These are phyloP conservation scores for Echiichthys vipera DNA, from an alignment of 2,797 vertebrate species.

Conservation along the genomic window DNA sequence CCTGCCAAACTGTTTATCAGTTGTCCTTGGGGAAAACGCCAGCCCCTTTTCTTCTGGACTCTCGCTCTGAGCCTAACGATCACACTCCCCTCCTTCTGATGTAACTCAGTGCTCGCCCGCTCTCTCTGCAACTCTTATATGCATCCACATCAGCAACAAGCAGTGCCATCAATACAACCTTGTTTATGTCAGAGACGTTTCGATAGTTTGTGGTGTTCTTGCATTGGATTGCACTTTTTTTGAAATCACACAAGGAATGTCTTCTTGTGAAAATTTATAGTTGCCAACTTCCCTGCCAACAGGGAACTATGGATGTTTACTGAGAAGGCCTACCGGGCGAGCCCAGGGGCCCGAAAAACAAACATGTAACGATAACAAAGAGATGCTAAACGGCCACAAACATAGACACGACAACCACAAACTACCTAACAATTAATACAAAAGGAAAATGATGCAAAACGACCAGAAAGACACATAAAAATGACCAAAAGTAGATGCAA, in stretches of 20 bases:
- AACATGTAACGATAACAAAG: too few relatives aligned
- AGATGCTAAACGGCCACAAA: too few relatives aligned
- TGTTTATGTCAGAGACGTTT: not conserved
- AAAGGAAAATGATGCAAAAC: too few relatives aligned
- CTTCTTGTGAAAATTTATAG: not conserved
- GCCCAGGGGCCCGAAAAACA: too few relatives aligned
- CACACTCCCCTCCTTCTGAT: constrained; percentile 19
- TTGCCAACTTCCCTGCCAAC: not conserved
- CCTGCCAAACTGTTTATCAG: constrained; percentile 81
- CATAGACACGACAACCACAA: too few relatives aligned
- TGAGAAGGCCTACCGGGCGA: too few relatives aligned
- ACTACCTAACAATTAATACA: too few relatives aligned
- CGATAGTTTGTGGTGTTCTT: not conserved
- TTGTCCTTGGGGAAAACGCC: constrained; percentile 62
- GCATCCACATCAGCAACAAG: constrained; percentile 3
- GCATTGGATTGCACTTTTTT: not conserved
- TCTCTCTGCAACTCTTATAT: not conserved
- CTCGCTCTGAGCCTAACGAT: constrained; percentile 7
- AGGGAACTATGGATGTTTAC: too few relatives aligned
- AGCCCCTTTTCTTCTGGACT: constrained; percentile 48
- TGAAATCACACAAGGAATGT: not conserved
- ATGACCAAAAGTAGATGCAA: too few relatives aligned
- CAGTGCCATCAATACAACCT: not conserved
- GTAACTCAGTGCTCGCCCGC: not conserved
- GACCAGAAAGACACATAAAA: too few relatives aligned